Evolutionary conservation across 2,113 vertebrate genomes (phyloP).

Genomic region (Neodontobutis hainanensis): DNA sequence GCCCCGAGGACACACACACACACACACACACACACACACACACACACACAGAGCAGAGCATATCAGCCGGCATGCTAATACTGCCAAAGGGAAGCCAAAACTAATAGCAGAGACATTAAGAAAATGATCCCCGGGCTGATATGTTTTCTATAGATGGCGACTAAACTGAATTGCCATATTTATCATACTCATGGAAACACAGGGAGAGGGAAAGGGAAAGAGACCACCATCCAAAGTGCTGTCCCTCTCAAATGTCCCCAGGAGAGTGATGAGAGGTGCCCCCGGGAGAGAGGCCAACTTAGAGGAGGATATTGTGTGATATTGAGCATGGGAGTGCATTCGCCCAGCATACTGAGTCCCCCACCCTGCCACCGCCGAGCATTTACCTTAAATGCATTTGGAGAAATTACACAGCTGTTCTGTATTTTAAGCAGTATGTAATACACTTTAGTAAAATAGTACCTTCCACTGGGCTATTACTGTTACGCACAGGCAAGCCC

Average conservation of each 20-base stretch:
- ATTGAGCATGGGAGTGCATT: not conserved
- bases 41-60: slow-evolving; percentile 56
- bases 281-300: slow-evolving; percentile 42
- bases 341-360: slow-evolving; percentile 1
- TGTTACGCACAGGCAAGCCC: no score
- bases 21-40: slow-evolving; percentile 38
- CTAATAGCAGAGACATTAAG: slow-evolving; percentile 79
- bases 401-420: not conserved
- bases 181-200: slow-evolving; percentile 75
- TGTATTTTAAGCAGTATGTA: not conserved
- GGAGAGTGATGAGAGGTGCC: slow-evolving; percentile 71
- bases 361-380: not conserved
- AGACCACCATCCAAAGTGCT: slow-evolving; percentile 24
- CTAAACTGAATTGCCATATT: slow-evolving; percentile 80
- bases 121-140: slow-evolving; percentile 78
- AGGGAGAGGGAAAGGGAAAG: slow-evolving; percentile 30
- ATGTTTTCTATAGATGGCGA: slow-evolving; percentile 78
- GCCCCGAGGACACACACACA: slow-evolving; percentile 59
- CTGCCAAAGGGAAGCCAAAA: slow-evolving; percentile 75
- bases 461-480: no score
- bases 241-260: slow-evolving; percentile 67
- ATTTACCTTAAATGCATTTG: not conserved
- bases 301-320: slow-evolving; percentile 7
- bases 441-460: no score
- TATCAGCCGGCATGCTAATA: slow-evolving; percentile 74